Evolutionary conservation across 2,113 vertebrate species (phyloP), one percentile per base, ranked within the genome.

Genomic region (Paradoxurus hermaphroditus): DNA sequence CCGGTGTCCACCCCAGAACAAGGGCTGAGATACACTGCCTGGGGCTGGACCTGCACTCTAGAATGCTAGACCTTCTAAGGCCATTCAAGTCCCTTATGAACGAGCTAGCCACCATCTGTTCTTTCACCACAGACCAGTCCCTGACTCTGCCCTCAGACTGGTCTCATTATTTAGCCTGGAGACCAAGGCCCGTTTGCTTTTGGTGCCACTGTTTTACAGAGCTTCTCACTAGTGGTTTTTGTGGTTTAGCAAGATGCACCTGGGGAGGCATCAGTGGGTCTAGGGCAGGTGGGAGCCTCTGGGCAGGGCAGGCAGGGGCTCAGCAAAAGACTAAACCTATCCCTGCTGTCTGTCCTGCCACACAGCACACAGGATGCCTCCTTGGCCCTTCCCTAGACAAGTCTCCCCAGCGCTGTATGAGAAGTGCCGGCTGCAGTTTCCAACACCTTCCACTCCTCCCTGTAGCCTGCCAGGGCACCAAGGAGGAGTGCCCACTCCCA

Each of bases 1-100:
- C 29, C 56, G 25, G 56, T 0, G 0, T 16, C n/a, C 31, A 56
- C 15, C 25, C 21, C 27, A 46, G 15, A 25, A 3, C 68, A 73
- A 90, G 21, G 41, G 14, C 49, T 36, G 4, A 31, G 25, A 63
- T 4, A 39, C 2, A 4, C 36, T 72, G 49, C 14, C 18, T 25
- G 39, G 62, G 73, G 53, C 31, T n/a, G 4, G 14, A 39, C 19
- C 59, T 13, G 31, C 39, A 63, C 78, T 56, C 19, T 82, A 19
- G 19, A 79, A 89, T 63, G 16, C 77, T 72, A 51, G 72, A 94
- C 41, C 44, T 77, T 56, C 39, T 29, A 23, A 49, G 31, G 53
- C 13, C 36, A 56, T 59, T 75, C 9, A 2, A 4, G 46, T n/a
- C 8, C 46, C 51, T 41, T 12, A 5, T 1, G 36, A 83, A 11